Percentiles rank a stretch among this genome's conserved stretches.
Evolutionary conservation across 2,888 invertebrate species (phyloP).

Genomic region (Phyllotreta cruciferae): DNA sequence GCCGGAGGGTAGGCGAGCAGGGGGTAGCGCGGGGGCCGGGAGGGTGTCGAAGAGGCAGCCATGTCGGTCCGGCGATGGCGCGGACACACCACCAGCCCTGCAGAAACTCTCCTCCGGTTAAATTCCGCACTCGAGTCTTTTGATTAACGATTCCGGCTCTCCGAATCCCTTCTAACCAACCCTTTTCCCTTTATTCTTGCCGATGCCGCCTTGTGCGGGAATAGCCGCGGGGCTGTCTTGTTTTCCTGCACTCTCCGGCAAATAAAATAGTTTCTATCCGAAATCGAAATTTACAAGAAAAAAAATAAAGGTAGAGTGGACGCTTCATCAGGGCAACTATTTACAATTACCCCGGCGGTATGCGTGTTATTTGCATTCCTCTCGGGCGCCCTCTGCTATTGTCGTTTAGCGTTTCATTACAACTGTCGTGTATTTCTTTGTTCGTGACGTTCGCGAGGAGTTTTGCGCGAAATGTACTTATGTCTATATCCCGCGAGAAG

Average conservation of each 20-base stretch:
- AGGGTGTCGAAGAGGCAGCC: constrained; percentile 62
- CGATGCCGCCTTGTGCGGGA: constrained; percentile 32
- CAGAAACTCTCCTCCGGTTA: constrained; percentile 43
- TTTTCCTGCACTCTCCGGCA: constrained; percentile 2
- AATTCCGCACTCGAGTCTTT: constrained; percentile 46
- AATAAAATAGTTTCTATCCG: neutral
- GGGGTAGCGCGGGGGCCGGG: constrained; percentile 45
- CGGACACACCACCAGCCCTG: constrained; percentile 58
- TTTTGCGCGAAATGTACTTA: constrained; percentile 13
- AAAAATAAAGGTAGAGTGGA: constrained; percentile 39
- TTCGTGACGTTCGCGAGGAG: constrained; percentile 7
- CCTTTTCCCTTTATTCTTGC: constrained; percentile 40
- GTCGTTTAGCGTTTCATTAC: constrained; percentile 38
- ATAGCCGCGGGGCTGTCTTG: constrained; percentile 35
- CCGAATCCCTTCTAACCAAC: constrained; percentile 35
- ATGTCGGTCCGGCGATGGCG: constrained; percentile 63
- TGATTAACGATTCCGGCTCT: constrained; percentile 56
- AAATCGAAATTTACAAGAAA: neutral
- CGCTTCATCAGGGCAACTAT: constrained; percentile 60
- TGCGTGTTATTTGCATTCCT: constrained; percentile 54
- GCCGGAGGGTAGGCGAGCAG: constrained; percentile 45
- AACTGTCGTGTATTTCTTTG: constrained; percentile 32
- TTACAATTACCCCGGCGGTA: constrained; percentile 57
- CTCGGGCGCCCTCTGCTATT: constrained; percentile 37
- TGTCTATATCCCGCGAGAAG: constrained; percentile 8